A percentile compares a stretch with the other conserved stretches of the same genome.
Evolutionary conservation across 1,140 invertebrate species (phyloP).

Genomic region (Drosophila sucinea): DNA sequence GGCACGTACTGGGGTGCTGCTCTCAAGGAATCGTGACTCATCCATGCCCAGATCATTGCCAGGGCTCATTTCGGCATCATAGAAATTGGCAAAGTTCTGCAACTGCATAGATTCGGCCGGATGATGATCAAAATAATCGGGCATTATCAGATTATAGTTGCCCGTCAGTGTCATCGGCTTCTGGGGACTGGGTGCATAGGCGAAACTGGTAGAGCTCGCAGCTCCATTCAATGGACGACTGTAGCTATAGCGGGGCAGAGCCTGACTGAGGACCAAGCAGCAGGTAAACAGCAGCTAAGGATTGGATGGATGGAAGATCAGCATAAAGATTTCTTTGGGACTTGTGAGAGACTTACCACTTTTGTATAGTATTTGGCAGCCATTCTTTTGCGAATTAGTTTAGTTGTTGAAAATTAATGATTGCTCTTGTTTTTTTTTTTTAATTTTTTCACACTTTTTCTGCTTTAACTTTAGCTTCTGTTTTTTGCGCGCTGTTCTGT

Average conservation of each 20-base stretch:
- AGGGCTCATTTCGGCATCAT: slow-evolving; percentile 56
- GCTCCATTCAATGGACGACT: slow-evolving; percentile 48
- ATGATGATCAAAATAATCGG: slow-evolving; percentile 75
- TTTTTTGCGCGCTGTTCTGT: slow-evolving; percentile 19
- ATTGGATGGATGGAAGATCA: not conserved
- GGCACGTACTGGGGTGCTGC: slow-evolving; percentile 45
- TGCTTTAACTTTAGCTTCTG: not conserved
- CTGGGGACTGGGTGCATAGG: slow-evolving; percentile 60
- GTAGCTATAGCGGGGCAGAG: slow-evolving; percentile 60
- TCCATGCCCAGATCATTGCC: slow-evolving; percentile 71
- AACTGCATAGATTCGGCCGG: slow-evolving; percentile 72
- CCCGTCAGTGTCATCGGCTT: slow-evolving; percentile 46
- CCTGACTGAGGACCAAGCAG: slow-evolving; percentile 35
- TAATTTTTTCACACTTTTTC: slow-evolving; percentile 30
- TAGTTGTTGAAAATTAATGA: slow-evolving; percentile 26
- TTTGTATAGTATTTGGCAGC: slow-evolving; percentile 23
- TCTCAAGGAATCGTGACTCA: slow-evolving; percentile 62
- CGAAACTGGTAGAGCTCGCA: slow-evolving; percentile 42
- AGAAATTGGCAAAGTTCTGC: slow-evolving; percentile 75
- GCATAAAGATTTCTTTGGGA: not conserved
- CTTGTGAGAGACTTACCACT: slow-evolving; percentile 44
- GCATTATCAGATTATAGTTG: slow-evolving; percentile 77
- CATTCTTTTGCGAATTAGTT: slow-evolving; percentile 31
- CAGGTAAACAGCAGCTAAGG: slow-evolving; percentile 29
- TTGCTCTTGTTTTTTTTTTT: slow-evolving; percentile 17